Evolutionary conservation across 2,797 vertebrate species (phyloP).

Genomic region (Capromys pilorides): DNA sequence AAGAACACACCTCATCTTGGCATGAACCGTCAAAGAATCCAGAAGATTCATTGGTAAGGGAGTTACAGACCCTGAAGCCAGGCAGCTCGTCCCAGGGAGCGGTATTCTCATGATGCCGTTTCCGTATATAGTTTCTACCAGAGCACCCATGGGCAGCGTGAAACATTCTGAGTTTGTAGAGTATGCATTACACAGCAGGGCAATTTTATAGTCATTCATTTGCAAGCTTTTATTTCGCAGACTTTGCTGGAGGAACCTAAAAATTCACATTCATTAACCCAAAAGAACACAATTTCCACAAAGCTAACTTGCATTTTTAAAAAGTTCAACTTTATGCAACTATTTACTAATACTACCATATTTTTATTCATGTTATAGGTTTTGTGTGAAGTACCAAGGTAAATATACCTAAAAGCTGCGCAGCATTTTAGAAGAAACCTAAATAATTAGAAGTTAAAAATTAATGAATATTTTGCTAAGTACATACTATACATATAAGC

Average conservation of each 20-base stretch:
- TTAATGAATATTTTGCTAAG: background rate
- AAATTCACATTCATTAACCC: slow-evolving; percentile 56
- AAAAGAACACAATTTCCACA: slow-evolving; percentile 62
- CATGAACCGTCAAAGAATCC: slow-evolving; percentile 98
- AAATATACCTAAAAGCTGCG: background rate
- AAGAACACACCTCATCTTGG: slow-evolving; percentile 96
- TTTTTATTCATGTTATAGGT: background rate
- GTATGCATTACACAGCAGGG: slow-evolving; percentile 97
- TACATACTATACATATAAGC: slow-evolving; percentile 12
- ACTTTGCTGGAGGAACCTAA: slow-evolving; percentile 97
- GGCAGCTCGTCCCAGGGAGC: slow-evolving; percentile 95
- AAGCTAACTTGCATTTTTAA: background rate
- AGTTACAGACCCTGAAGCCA: slow-evolving; percentile 95
- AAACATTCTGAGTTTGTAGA: slow-evolving; percentile 99
- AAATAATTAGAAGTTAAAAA: slow-evolving; percentile 24
- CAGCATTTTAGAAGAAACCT: slow-evolving; percentile 48
- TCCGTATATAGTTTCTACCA: slow-evolving; percentile 99
- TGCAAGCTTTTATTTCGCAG: slow-evolving; percentile 96
- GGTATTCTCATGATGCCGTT: slow-evolving; percentile 94
- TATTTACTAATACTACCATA: background rate
- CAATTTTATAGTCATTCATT: slow-evolving; percentile 99
- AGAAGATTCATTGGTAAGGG: slow-evolving; percentile 98
- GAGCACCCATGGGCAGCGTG: slow-evolving; percentile 97
- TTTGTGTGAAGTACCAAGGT: background rate
- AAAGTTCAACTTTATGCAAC: slow-evolving; percentile 14